phyloP scores from a whole-genome alignment of 2,888 invertebrate species.

The Tyria jacobaeae region DNA sequence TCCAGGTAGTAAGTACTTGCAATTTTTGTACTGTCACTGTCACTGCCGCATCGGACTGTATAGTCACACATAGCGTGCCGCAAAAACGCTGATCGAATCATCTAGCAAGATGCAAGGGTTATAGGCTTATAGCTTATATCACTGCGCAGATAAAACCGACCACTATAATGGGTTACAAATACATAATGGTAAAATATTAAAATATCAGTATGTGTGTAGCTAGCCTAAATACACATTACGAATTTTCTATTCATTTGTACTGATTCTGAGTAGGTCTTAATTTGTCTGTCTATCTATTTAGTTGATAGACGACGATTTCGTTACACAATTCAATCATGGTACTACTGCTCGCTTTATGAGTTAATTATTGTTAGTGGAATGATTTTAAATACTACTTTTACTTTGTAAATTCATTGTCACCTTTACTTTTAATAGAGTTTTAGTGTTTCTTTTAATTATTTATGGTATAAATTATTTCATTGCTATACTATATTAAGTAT shows the following conservation, averaged over 20 bases:
- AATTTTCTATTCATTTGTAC: neutral
- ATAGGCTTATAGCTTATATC: no score
- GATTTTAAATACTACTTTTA: neutral
- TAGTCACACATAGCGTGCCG: no score
- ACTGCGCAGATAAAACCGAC: no score
- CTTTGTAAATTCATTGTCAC: neutral
- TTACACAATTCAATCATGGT: neutral
- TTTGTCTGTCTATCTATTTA: slow-evolving; percentile 5
- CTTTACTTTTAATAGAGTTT: neutral
- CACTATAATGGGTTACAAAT: no score
- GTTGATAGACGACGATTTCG: neutral
- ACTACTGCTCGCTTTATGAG: neutral
- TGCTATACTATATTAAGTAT: neutral
- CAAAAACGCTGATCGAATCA: no score
- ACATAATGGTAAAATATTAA: no score
- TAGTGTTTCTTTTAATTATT: no score
- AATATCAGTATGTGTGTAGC: neutral
- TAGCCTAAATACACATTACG: slow-evolving; percentile 5
- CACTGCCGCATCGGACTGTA: no score
- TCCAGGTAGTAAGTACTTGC: no score
- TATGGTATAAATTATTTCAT: no score
- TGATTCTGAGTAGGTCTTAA: slow-evolving; percentile 4
- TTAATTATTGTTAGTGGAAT: neutral
- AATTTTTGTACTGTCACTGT: no score
- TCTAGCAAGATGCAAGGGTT: no score